phyloP scores from a whole-genome alignment of 2,113 vertebrate genomes.

The Limnothrissa miodon region DNA sequence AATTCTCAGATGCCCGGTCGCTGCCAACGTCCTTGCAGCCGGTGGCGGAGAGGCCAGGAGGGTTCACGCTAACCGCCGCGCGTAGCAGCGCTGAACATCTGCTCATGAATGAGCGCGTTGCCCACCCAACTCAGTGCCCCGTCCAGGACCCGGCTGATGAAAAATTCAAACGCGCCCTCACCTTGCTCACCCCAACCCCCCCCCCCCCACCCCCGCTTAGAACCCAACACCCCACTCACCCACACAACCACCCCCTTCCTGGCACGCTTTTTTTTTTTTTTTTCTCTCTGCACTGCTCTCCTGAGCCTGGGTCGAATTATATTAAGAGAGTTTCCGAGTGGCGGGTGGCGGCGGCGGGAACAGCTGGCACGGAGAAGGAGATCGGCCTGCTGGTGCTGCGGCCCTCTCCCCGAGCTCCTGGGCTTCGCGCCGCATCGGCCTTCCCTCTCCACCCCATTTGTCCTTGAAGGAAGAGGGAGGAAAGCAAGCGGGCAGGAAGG shows the following conservation, averaged over 20 bases:
- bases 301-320: conserved; percentile 96
- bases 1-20: conserved; percentile 86
- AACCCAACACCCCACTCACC: neutral
- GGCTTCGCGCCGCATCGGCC: conserved; percentile 84
- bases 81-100: conserved; percentile 96
- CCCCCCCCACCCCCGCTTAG: conserved; percentile 37
- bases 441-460: conserved; percentile 81
- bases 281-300: conserved; percentile 92
- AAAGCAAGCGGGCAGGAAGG: neutral
- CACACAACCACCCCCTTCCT: conserved; percentile 77
- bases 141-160: conserved; percentile 81
- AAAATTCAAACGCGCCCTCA: conserved; percentile 88
- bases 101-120: conserved; percentile 97
- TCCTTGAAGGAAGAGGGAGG: conserved; percentile 79
- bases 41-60: conserved; percentile 86
- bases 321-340: conserved; percentile 96
- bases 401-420: conserved; percentile 82
- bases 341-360: conserved; percentile 84
- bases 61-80: conserved; percentile 95
- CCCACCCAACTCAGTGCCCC: conserved; percentile 80
- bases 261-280: conserved; percentile 83
- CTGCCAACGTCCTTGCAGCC: conserved; percentile 96
- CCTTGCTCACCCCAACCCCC: neutral
- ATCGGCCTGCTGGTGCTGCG: conserved; percentile 74
- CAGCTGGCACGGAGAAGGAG: conserved; percentile 94